Percentiles rank a stretch among this genome's conserved stretches.
Evolutionary conservation across 2,113 vertebrate genomes (phyloP).

Genomic region (Platanista minor): DNA sequence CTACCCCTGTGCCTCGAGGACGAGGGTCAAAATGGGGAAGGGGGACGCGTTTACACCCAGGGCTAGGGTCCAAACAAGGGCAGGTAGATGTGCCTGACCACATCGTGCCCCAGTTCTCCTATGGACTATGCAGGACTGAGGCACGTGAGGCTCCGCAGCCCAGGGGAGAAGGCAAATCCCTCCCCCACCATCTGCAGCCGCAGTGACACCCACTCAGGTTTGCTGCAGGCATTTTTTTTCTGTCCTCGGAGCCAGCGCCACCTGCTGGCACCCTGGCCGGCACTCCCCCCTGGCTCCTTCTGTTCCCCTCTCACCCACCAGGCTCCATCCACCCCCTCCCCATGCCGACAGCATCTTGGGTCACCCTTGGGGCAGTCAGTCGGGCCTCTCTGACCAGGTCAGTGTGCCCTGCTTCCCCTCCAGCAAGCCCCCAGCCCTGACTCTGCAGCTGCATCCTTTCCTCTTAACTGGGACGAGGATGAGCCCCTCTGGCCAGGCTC

Average conservation of each 20-base stretch:
- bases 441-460: neutral
- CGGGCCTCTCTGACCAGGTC: neutral
- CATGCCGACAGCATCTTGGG: neutral
- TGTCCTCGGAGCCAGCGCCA: slow-evolving; percentile 59
- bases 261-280: slow-evolving; percentile 44
- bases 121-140: neutral
- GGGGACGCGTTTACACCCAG: neutral
- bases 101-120: neutral
- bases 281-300: neutral
- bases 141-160: slow-evolving; percentile 60
- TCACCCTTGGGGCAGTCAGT: neutral
- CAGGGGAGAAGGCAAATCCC: slow-evolving; percentile 42
- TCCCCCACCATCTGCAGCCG: slow-evolving; percentile 70
- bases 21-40: neutral
- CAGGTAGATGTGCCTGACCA: neutral
- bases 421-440: neutral
- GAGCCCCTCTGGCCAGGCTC: neutral
- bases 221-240: slow-evolving; percentile 61
- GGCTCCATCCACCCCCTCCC: neutral
- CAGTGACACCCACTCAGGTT: slow-evolving; percentile 69
- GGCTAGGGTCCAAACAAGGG: neutral
- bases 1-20: neutral
- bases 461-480: neutral
- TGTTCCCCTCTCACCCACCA: neutral
- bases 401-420: neutral